Evolutionary conservation across 2,888 invertebrate genomes (phyloP).

Genomic region (Rhingia rostrata): DNA sequence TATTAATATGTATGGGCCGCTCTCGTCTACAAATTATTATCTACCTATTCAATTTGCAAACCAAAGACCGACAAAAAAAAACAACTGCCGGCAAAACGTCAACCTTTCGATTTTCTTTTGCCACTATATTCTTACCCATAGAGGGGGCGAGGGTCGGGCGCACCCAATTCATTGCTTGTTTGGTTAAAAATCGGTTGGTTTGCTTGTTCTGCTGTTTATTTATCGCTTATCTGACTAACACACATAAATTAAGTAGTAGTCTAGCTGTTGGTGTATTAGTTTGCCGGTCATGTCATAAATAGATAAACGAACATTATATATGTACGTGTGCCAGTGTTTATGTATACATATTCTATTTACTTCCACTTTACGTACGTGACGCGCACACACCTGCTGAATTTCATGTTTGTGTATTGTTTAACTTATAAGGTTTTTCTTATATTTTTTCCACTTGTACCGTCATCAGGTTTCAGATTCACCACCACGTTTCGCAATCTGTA

Average conservation of each 20-base stretch:
- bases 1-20: too few relatives aligned
- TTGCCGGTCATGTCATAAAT: constrained; percentile 55
- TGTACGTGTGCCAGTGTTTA: not conserved
- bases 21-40: too few relatives aligned
- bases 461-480: constrained; percentile 10
- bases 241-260: constrained; percentile 19
- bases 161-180: constrained; percentile 12
- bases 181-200: constrained; percentile 7
- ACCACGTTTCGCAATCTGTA: constrained; percentile 55
- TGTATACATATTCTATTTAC: too few relatives aligned
- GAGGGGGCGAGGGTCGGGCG: not conserved
- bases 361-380: too few relatives aligned
- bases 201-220: constrained; percentile 25
- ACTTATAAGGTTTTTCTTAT: constrained; percentile 30
- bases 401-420: constrained; percentile 16
- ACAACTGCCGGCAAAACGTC: constrained; percentile 39
- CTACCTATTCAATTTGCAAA: too few relatives aligned
- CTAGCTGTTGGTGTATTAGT: constrained; percentile 27
- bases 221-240: constrained; percentile 52
- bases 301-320: not conserved
- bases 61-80: not conserved
- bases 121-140: constrained; percentile 1
- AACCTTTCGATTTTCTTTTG: constrained; percentile 39
- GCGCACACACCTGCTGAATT: constrained; percentile 33
- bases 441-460: constrained; percentile 8